Evolutionary conservation across 2,797 vertebrate genomes (phyloP).

Genomic region (Rousettus madagascariensis): DNA sequence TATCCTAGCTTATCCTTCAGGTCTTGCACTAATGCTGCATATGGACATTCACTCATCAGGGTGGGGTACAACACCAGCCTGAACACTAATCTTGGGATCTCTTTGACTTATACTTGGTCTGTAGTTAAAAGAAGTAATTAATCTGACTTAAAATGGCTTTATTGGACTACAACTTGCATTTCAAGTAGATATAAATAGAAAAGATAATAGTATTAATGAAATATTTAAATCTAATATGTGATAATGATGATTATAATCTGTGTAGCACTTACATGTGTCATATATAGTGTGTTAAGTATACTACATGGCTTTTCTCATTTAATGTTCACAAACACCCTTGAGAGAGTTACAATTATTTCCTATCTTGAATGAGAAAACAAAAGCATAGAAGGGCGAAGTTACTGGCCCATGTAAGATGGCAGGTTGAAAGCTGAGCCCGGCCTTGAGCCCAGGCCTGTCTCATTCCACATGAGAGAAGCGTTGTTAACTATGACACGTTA

Average conservation of each 20-base stretch:
- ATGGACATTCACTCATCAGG: background rate
- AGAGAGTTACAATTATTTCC: background rate
- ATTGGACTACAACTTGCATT: background rate
- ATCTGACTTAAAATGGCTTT: background rate
- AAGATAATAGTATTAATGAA: background rate
- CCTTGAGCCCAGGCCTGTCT: background rate
- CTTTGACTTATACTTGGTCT: background rate
- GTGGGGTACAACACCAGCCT: background rate
- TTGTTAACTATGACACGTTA: background rate
- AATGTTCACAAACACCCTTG: background rate
- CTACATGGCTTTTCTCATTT: background rate
- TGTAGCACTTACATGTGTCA: background rate
- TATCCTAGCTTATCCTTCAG: background rate
- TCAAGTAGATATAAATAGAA: slow-evolving; percentile 14
- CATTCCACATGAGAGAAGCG: background rate
- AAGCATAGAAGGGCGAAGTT: background rate
- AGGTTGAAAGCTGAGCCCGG: background rate
- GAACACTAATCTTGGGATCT: background rate
- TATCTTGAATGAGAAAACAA: slow-evolving; percentile 7
- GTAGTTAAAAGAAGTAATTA: slow-evolving; percentile 33
- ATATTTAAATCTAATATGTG: background rate
- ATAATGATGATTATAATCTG: background rate
- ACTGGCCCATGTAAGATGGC: background rate
- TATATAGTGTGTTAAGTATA: background rate
- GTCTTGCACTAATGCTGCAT: background rate